Evolutionary conservation across 2,888 invertebrate genomes (phyloP), one percentile per base, ranked within the genome.

Genomic region (Subacronicta megacephala): DNA sequence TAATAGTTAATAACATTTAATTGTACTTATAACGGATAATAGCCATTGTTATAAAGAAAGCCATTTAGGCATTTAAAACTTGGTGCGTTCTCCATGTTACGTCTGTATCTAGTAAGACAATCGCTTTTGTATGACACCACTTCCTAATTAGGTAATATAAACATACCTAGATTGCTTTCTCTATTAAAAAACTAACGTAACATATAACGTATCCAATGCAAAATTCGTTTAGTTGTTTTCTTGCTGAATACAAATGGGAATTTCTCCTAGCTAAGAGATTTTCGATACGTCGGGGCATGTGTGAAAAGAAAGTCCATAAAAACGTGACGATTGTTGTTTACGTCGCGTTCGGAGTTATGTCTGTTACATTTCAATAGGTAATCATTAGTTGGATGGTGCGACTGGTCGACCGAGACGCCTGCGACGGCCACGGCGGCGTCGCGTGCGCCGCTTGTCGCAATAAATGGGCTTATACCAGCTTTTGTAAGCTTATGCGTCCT

Each of bases 231-330:
- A 78, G 79, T 73, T 70, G 63, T 81, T 75, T 72, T 80, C 82
- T 81, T 86, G 80, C 79, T 77, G 89, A 89, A 93, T 93, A 91
- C 90, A 87, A 90, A 91, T 82, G 81, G 76, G 76, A 90, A 89
- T 92, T 92, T 93, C 92, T 87, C 90, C 80, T 80, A 84, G 77
- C 82, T 88, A 83, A 55, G 79, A 89, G 84, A 90, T 90, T 88
- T 87, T 84, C 80, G 81, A 80, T 83, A 80, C 74, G 75, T 77
- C 80, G 77, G 77, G 75, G 76, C 77, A 81, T 83, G 84, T 81
- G 82, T 84, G 80, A 85, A 88, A 90, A 83, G 92, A 93, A 92
- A 92, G 93, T 85, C 43, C 61, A 72, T 64, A 66, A 55, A 31
- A 71, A 81, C 78, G 79, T 81, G 78, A 71, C 72, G 66, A 63